Conservation (phyloP, 1,140 invertebrate genomes). For the Caenorhabditis tropicalis region DNA sequence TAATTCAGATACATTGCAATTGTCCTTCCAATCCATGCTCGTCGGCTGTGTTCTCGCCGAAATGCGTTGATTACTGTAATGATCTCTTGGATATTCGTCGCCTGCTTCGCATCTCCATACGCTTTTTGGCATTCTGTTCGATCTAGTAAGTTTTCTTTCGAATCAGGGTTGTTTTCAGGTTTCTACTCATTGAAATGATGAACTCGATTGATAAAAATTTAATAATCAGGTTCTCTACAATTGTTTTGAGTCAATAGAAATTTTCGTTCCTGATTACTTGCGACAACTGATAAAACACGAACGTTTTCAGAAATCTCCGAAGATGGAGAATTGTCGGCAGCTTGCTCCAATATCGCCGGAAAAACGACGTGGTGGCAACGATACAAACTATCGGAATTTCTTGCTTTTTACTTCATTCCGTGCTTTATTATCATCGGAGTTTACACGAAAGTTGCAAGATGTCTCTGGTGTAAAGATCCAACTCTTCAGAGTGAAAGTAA, state of each 20-base stretch:
- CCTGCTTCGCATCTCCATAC: conserved; percentile 65
- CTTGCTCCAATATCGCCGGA: conserved; percentile 11
- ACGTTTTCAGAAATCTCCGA: too few species aligned
- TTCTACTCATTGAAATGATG: conserved; percentile 32
- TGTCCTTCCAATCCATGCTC: conserved; percentile 66
- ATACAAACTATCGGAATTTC: conserved; percentile 67
- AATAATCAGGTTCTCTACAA: too few species aligned
- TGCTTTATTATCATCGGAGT: conserved; percentile 65
- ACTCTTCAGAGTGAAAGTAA: conserved; percentile 54
- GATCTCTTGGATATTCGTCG: conserved; percentile 61
- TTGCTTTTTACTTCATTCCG: conserved; percentile 64
- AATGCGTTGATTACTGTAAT: conserved; percentile 64
- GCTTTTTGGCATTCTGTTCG: conserved; percentile 55
- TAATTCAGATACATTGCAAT: conserved; percentile 71
- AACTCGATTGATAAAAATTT: too few species aligned
- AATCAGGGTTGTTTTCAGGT: neutral
- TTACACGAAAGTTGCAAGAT: conserved; percentile 62
- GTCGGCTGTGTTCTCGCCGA: conserved; percentile 62
- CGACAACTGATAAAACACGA: too few species aligned
- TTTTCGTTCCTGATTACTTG: too few species aligned
- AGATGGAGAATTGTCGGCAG: neutral
- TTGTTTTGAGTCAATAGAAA: too few species aligned
- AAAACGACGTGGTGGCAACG: conserved; percentile 49
- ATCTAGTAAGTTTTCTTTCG: neutral
- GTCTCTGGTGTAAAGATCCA: conserved; percentile 69